phyloP scores from a whole-genome alignment of 37 sponge, comb jelly and placozoan species.

The Eunapius fragilis region DNA sequence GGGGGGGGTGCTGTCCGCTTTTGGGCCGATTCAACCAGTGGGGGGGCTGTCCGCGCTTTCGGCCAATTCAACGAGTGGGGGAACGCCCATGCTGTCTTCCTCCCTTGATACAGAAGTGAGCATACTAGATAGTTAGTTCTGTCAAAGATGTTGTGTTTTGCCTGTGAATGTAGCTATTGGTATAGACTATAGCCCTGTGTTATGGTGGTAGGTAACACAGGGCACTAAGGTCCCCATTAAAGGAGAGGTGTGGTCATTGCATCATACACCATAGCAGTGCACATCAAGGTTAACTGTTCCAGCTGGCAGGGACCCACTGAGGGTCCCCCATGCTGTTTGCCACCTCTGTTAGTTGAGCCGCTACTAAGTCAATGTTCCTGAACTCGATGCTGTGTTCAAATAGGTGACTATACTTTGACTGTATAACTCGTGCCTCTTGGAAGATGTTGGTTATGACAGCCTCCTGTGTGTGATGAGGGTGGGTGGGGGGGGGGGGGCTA shows the following conservation, averaged over 20 bases:
- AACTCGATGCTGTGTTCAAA: slow-evolving; percentile 53
- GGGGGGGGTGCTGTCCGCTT: too few species aligned
- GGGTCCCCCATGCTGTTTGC: slow-evolving; percentile 37
- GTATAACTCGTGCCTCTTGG: neutral
- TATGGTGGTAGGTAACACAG: neutral
- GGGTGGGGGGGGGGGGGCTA: neutral
- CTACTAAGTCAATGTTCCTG: slow-evolving; percentile 23
- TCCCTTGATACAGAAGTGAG: too few species aligned
- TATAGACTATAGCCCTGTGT: too few species aligned
- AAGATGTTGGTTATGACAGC: neutral
- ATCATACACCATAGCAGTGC: neutral
- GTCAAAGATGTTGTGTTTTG: too few species aligned
- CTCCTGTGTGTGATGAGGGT: neutral
- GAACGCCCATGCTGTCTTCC: too few species aligned
- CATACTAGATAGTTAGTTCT: too few species aligned
- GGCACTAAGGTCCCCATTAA: neutral
- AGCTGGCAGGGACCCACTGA: slow-evolving; percentile 76
- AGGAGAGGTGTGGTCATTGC: neutral
- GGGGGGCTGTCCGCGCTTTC: too few species aligned
- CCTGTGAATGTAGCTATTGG: too few species aligned
- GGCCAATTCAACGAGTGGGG: too few species aligned
- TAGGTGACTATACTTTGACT: slow-evolving; percentile 35
- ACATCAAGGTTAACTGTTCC: slow-evolving; percentile 19
- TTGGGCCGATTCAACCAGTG: too few species aligned
- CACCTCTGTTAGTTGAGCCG: neutral